Evolutionary conservation across 2,797 vertebrate genomes (phyloP).

Genomic region (Tragopan temminckii): DNA sequence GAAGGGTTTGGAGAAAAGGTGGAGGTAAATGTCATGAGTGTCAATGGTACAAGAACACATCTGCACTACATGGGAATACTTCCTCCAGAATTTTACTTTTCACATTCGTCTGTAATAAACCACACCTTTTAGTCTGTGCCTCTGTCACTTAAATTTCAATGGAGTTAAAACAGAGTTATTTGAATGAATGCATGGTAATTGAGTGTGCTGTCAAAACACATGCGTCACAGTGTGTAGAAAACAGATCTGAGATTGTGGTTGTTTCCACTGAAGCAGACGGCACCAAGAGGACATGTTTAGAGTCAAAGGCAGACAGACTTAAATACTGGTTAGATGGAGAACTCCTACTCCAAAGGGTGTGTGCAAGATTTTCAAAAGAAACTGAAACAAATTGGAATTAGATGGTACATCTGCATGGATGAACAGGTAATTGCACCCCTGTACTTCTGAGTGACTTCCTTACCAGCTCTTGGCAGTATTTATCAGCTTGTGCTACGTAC

Average conservation of each 20-base stretch:
- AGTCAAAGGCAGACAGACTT: neutral
- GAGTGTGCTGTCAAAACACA: conserved; percentile 4
- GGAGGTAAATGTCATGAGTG: neutral
- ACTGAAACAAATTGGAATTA: neutral
- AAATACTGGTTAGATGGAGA: neutral
- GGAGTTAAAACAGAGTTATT: neutral
- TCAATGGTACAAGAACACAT: neutral
- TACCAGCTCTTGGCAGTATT: neutral
- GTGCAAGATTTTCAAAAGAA: neutral
- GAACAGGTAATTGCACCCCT: neutral
- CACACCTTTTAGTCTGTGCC: neutral
- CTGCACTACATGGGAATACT: neutral
- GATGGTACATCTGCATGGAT: neutral
- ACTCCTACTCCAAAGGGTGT: neutral
- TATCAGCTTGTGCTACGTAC: neutral
- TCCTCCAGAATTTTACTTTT: neutral
- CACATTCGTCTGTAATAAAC: neutral
- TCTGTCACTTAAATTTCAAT: neutral
- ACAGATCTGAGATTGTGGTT: neutral
- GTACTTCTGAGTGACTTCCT: neutral
- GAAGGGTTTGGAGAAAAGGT: neutral
- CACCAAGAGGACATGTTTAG: neutral
- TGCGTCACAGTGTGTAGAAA: neutral
- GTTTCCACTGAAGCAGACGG: neutral
- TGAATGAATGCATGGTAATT: neutral